Evolutionary conservation across 2,888 invertebrate genomes (phyloP).

Genomic region (Philaethria dido): DNA sequence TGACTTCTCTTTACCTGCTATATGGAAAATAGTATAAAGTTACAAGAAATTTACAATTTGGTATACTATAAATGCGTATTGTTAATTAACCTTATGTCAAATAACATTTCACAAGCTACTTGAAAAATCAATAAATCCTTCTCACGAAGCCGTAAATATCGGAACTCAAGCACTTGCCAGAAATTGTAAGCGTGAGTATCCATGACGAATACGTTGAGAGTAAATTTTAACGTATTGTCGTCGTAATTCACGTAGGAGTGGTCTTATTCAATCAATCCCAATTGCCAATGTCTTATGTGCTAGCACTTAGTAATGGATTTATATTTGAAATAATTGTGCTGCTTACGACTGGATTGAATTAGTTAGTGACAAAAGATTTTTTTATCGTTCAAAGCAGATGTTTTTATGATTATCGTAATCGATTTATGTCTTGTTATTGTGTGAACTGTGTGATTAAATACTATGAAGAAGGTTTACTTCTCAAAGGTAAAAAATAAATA

Average conservation of each 20-base stretch:
- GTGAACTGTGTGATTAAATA: too few relatives aligned
- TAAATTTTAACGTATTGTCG: constrained; percentile 45
- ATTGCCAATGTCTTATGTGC: background rate
- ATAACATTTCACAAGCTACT: background rate
- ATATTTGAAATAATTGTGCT: background rate
- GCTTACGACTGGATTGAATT: background rate
- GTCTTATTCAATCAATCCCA: constrained; percentile 41
- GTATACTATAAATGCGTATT: too few relatives aligned
- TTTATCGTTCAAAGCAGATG: too few relatives aligned
- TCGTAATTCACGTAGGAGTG: constrained; percentile 60
- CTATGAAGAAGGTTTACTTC: too few relatives aligned
- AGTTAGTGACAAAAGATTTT: background rate
- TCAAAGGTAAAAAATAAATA: too few relatives aligned
- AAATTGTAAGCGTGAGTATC: constrained; percentile 36
- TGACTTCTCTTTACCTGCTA: too few relatives aligned
- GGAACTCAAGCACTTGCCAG: constrained; percentile 71
- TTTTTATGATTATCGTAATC: too few relatives aligned
- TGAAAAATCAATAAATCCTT: constrained; percentile 56
- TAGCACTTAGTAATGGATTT: background rate
- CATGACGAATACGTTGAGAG: constrained; percentile 14
- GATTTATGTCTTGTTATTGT: too few relatives aligned
- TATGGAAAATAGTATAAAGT: too few relatives aligned
- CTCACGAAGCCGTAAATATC: constrained; percentile 73
- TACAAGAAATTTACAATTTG: too few relatives aligned
- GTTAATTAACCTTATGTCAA: constrained; percentile 1